Percentiles rank a stretch among this genome's conserved stretches.
Conservation (phyloP, 1,140 invertebrate species). For the Drosophila bifasciata region DNA sequence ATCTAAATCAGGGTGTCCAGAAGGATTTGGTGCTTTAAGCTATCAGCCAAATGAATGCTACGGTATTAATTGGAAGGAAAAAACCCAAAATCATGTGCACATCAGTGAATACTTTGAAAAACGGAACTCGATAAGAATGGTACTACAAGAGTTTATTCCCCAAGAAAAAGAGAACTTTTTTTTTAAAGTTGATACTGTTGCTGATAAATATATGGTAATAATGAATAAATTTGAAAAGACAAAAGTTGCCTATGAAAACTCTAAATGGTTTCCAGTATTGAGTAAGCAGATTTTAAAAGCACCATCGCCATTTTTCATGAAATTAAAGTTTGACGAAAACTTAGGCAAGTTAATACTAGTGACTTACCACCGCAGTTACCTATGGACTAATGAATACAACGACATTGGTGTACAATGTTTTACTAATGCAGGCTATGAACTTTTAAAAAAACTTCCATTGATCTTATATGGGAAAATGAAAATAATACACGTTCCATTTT, state of each 20-base stretch:
- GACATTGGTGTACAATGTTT: slow-evolving; percentile 76
- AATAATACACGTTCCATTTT: slow-evolving; percentile 55
- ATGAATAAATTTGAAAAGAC: slow-evolving; percentile 39
- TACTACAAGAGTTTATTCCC: slow-evolving; percentile 13
- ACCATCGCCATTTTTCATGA: slow-evolving; percentile 51
- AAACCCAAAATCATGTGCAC: background rate
- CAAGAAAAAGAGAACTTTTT: slow-evolving; percentile 3
- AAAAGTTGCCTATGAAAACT: slow-evolving; percentile 5
- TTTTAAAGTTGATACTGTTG: slow-evolving; percentile 29
- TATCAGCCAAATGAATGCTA: slow-evolving; percentile 59
- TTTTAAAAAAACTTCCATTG: slow-evolving; percentile 53
- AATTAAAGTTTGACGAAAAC: slow-evolving; percentile 48
- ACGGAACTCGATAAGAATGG: slow-evolving; percentile 22
- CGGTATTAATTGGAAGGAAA: slow-evolving; percentile 36
- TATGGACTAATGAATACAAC: slow-evolving; percentile 57
- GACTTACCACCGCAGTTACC: slow-evolving; percentile 65
- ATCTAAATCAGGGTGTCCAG: slow-evolving; percentile 59
- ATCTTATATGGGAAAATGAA: slow-evolving; percentile 65
- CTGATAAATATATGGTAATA: slow-evolving; percentile 20
- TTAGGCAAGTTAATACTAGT: slow-evolving; percentile 54
- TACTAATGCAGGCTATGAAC: slow-evolving; percentile 66
- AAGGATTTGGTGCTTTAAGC: slow-evolving; percentile 51
- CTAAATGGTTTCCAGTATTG: slow-evolving; percentile 6
- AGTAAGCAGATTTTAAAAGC: slow-evolving; percentile 10
- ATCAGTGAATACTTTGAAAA: slow-evolving; percentile 49